These are phyloP conservation scores for Drosophila carrolli DNA, from an alignment of 1,140 invertebrate genomes.

Conservation along the genomic window DNA sequence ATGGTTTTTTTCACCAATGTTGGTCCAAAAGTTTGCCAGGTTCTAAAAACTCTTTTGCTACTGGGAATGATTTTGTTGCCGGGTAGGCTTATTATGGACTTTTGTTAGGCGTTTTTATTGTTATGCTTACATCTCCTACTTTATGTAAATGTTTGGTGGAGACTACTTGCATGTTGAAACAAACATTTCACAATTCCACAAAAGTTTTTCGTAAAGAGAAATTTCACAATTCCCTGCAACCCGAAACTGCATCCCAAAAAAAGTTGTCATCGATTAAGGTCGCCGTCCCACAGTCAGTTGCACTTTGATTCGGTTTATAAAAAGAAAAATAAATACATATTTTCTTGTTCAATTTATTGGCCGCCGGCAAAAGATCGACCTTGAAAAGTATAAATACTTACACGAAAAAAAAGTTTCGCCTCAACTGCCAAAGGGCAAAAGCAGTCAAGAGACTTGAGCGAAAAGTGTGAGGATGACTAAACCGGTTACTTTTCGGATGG, in stretches of 20 bases:
- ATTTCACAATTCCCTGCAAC: slow-evolving; percentile 49
- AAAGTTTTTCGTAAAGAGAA: slow-evolving; percentile 21
- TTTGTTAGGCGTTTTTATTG: slow-evolving; percentile 27
- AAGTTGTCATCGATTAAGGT: slow-evolving; percentile 73
- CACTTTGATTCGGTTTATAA: slow-evolving; percentile 47
- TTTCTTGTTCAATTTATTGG: slow-evolving; percentile 39
- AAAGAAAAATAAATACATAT: slow-evolving; percentile 31
- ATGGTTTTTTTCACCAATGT: background rate
- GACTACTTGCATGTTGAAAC: slow-evolving; percentile 10
- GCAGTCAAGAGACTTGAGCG: slow-evolving; percentile 39
- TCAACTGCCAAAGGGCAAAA: slow-evolving; percentile 45
- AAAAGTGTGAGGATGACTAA: slow-evolving; percentile 49
- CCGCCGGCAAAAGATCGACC: slow-evolving; percentile 56
- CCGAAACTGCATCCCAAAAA: slow-evolving; percentile 43
- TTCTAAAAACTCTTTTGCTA: slow-evolving; percentile 28
- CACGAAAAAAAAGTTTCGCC: slow-evolving; percentile 42
- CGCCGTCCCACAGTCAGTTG: slow-evolving; percentile 62
- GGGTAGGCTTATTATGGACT: slow-evolving; percentile 16
- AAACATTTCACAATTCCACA: slow-evolving; percentile 43
- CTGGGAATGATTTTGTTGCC: slow-evolving; percentile 20
- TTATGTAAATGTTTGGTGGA: slow-evolving; percentile 29
- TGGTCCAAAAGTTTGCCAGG: slow-evolving; percentile 13
- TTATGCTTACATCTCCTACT: background rate
- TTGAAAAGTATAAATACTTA: slow-evolving; percentile 60
- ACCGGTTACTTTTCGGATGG: slow-evolving; percentile 29